These are phyloP conservation scores for Saguinus imperator DNA, from an alignment of 2,113 vertebrate species.

Conservation along the genomic window DNA sequence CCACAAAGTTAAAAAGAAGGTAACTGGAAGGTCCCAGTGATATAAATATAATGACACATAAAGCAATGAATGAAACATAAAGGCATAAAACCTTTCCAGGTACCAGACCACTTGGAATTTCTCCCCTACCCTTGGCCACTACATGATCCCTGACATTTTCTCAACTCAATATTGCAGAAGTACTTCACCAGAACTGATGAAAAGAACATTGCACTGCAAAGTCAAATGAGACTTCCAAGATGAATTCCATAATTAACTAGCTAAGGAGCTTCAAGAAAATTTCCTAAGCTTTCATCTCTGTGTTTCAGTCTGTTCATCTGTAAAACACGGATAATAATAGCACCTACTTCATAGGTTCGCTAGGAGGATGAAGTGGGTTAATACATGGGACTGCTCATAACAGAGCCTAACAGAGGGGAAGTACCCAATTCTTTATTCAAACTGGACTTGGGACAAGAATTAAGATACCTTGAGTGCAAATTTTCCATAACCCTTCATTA, in stretches of 20 bases:
- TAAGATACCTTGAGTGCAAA: background rate
- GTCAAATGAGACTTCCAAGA: background rate
- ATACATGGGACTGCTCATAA: background rate
- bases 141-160: background rate
- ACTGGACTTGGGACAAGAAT: background rate
- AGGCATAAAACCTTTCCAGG: background rate
- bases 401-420: background rate
- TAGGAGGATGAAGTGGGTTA: background rate
- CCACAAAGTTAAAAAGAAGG: background rate
- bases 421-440: background rate
- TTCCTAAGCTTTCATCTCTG: background rate
- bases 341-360: background rate
- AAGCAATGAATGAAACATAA: background rate
- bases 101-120: background rate
- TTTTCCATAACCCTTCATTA: background rate
- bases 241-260: background rate
- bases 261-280: background rate
- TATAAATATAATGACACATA: background rate
- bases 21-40: background rate
- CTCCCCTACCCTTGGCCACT: background rate
- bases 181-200: background rate
- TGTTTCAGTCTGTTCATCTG: background rate
- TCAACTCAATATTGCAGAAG: background rate
- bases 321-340: background rate
- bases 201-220: background rate